These are phyloP conservation scores for Chironomus striatipennis DNA, from an alignment of 1,140 invertebrate species.

Conservation along the genomic window DNA sequence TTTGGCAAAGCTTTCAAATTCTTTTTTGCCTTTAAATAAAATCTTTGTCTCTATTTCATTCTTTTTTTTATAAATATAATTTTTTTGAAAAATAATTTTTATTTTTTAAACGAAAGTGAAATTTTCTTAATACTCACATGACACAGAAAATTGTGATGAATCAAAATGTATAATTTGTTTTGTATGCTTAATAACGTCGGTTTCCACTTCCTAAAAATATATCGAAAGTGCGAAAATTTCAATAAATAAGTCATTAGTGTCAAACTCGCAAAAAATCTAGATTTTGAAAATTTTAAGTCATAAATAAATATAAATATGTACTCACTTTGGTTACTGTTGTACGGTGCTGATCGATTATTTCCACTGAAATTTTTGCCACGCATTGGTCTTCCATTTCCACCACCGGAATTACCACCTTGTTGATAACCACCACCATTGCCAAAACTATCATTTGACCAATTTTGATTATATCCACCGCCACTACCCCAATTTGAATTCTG, in stretches of 20 bases:
- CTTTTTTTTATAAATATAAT: not conserved
- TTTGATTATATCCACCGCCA: not conserved
- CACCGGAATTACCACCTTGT: not conserved
- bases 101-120: not conserved
- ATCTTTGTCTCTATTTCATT: not conserved
- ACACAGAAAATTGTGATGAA: not conserved
- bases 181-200: not conserved
- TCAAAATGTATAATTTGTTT: not conserved
- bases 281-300: too few relatives aligned
- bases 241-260: not conserved
- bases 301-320: not conserved
- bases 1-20: not conserved
- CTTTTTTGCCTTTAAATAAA: not conserved
- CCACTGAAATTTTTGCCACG: not conserved
- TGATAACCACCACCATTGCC: not conserved
- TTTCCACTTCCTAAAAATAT: not conserved
- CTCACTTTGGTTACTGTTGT: not conserved
- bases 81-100: not conserved
- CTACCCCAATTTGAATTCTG: not conserved
- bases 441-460: slow-evolving; percentile 15
- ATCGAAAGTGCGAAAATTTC: too few relatives aligned
- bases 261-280: too few relatives aligned
- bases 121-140: not conserved
- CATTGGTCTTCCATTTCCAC: not conserved
- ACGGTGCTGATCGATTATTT: not conserved